phyloP scores from a whole-genome alignment of 2,888 invertebrate species.

The Cosmia pyralina region DNA sequence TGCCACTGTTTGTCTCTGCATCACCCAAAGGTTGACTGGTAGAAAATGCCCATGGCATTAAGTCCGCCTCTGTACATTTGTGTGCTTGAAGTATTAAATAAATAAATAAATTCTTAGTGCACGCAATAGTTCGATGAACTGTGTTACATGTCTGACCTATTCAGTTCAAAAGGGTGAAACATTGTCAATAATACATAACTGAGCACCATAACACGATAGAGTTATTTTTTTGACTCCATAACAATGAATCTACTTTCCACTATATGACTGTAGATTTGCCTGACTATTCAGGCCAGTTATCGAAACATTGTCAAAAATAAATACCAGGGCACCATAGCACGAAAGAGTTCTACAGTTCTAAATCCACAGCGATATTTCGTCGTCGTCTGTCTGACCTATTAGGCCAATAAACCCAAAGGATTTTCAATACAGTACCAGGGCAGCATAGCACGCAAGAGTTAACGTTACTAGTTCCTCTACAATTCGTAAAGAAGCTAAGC shows the following conservation, averaged over 20 bases:
- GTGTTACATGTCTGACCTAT: not conserved
- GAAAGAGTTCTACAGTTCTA: not conserved
- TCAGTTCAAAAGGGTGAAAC: not conserved
- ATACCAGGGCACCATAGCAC: not conserved
- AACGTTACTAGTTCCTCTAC: conserved; percentile 17
- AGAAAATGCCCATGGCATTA: no score
- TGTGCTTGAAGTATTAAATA: no score
- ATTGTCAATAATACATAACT: conserved; percentile 13
- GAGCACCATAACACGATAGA: not conserved
- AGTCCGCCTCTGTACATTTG: no score
- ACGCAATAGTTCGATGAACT: conserved; percentile 13
- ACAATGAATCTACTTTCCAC: not conserved
- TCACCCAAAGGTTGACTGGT: no score
- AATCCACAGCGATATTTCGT: no score
- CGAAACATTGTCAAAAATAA: not conserved
- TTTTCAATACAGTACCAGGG: conserved; percentile 18
- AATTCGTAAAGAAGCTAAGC: conserved; percentile 19
- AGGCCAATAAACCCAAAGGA: conserved; percentile 16
- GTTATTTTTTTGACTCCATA: not conserved
- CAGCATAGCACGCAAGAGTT: conserved; percentile 12
- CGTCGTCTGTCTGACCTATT: not conserved
- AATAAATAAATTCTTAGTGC: no score
- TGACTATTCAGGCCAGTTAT: not conserved
- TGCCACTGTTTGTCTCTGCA: no score
- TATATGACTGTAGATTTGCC: not conserved